Evolutionary conservation across 2,888 invertebrate species (phyloP).

Genomic region (Isotomurus palustris): DNA sequence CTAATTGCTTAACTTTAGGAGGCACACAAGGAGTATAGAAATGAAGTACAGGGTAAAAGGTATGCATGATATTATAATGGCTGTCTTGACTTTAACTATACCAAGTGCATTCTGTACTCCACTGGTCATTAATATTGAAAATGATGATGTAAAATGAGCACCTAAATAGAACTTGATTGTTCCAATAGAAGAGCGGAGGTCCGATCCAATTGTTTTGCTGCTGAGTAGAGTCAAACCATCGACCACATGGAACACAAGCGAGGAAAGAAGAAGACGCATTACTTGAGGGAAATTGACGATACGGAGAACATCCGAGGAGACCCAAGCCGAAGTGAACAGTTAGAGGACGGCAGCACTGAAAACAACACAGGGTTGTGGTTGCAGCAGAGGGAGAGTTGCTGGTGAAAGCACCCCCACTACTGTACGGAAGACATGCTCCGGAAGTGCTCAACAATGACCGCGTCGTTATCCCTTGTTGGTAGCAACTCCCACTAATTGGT

Average conservation of each 20-base stretch:
- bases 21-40: too few species aligned
- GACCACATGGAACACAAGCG: constrained; percentile 43
- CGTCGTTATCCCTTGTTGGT: constrained; percentile 33
- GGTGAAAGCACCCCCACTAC: constrained; percentile 13
- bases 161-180: constrained; percentile 43
- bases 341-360: constrained; percentile 44
- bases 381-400: constrained; percentile 27
- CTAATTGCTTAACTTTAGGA: too few species aligned
- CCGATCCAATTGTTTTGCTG: constrained; percentile 36
- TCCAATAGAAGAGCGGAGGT: constrained; percentile 37
- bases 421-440: constrained; percentile 16
- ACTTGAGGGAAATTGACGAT: constrained; percentile 16
- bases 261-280: constrained; percentile 32
- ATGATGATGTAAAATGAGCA: constrained; percentile 2
- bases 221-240: constrained; percentile 40
- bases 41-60: too few species aligned
- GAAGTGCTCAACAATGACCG: constrained; percentile 35
- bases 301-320: constrained; percentile 15
- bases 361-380: constrained; percentile 42
- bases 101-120: too few species aligned
- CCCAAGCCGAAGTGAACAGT: constrained; percentile 39
- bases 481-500: constrained; percentile 39
- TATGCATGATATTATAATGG: too few species aligned
- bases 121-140: neutral
- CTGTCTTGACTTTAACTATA: too few species aligned